A percentile compares a stretch with the other conserved stretches of the same genome.
Conservation (phyloP, 2,113 vertebrate species). For the Nestor notabilis region DNA sequence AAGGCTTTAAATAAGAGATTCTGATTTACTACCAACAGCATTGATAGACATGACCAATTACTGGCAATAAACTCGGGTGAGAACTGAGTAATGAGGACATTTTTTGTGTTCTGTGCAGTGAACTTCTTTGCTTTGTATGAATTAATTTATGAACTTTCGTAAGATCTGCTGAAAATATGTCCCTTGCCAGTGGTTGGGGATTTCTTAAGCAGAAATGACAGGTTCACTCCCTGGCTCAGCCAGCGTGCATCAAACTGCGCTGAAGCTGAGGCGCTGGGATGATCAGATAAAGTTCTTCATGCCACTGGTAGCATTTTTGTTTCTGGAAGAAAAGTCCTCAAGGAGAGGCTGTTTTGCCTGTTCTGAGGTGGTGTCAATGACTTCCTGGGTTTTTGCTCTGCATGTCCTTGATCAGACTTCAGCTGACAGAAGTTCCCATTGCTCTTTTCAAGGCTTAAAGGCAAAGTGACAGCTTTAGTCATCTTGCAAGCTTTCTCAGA, state of each 20-base stretch:
- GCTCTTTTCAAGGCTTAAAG: conserved; percentile 21
- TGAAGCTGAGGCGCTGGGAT: conserved; percentile 2
- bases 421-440: background rate
- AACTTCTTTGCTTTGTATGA: background rate
- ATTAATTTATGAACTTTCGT: background rate
- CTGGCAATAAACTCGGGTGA: background rate
- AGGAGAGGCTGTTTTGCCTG: background rate
- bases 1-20: conserved; percentile 36
- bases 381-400: background rate
- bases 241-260: background rate
- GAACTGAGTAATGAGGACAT: background rate
- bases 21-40: background rate
- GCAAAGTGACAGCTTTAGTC: background rate
- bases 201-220: conserved; percentile 36
- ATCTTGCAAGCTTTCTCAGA: background rate
- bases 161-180: background rate
- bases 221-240: background rate
- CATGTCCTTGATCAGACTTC: background rate
- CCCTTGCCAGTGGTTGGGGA: background rate
- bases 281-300: conserved; percentile 47
- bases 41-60: background rate
- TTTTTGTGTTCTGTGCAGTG: background rate
- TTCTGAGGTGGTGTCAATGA: background rate
- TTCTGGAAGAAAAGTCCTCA: background rate
- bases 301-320: background rate